Conservation (phyloP, 2,113 vertebrate genomes). For the Baryphthengus martii region DNA sequence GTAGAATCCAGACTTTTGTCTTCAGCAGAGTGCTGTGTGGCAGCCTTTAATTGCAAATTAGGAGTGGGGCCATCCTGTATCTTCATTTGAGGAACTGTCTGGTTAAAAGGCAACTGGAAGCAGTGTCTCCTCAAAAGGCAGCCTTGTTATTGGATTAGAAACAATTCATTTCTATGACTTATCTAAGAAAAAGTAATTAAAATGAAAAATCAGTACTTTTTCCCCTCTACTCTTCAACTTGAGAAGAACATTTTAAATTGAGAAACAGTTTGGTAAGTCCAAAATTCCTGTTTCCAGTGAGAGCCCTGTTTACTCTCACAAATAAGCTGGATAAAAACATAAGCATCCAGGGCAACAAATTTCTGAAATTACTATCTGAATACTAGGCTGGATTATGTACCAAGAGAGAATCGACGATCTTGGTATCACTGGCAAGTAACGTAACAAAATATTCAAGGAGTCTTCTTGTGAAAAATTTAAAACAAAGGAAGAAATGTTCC, state of each 20-base stretch:
- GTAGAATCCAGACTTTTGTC: neutral
- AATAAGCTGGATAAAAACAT: neutral
- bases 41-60: neutral
- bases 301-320: neutral
- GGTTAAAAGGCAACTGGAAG: neutral
- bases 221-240: neutral
- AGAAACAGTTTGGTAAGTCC: neutral
- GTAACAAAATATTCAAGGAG: neutral
- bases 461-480: neutral
- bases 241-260: neutral
- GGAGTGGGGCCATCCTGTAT: neutral
- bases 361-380: neutral
- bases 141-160: neutral
- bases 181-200: neutral
- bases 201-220: neutral
- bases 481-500: neutral
- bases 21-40: neutral
- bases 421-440: neutral
- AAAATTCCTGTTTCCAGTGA: neutral
- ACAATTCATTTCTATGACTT: neutral
- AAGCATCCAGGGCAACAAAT: neutral
- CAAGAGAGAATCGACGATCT: neutral
- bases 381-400: neutral
- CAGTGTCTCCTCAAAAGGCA: neutral
- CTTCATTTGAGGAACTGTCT: neutral